A percentile compares a stretch with the other conserved stretches of the same genome.
phyloP scores from a whole-genome alignment of 2,797 vertebrate species.

The Merluccius polli region DNA sequence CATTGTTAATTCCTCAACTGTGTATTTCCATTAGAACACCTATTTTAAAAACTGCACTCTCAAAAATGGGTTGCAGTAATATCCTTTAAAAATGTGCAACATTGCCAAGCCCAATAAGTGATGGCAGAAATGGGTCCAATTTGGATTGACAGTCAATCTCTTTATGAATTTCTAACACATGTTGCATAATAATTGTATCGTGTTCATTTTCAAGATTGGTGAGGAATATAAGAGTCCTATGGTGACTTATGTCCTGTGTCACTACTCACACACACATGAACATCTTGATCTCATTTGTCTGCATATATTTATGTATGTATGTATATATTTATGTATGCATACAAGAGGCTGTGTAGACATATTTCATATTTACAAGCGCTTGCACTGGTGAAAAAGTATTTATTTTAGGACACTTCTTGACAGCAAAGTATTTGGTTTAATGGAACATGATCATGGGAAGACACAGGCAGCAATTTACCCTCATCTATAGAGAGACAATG shows the following conservation, averaged over 20 bases:
- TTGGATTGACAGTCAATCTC: not conserved
- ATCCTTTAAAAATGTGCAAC: not conserved
- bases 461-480: too few species aligned
- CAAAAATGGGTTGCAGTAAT: not conserved
- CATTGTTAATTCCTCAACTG: constrained; percentile 3
- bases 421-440: too few species aligned
- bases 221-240: not conserved
- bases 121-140: not conserved
- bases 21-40: not conserved
- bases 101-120: not conserved
- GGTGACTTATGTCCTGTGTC: not conserved
- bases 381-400: too few species aligned
- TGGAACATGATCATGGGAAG: too few species aligned
- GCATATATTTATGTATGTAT: not conserved
- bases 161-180: not conserved
- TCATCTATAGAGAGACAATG: too few species aligned
- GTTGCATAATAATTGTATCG: not conserved
- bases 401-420: too few species aligned
- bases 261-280: not conserved
- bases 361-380: not conserved
- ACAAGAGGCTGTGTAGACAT: not conserved
- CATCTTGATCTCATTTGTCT: too few species aligned
- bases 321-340: not conserved
- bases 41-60: not conserved
- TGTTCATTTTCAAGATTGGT: not conserved